phyloP scores from a whole-genome alignment of 1,140 invertebrate genomes.

The Myzus persicae region DNA sequence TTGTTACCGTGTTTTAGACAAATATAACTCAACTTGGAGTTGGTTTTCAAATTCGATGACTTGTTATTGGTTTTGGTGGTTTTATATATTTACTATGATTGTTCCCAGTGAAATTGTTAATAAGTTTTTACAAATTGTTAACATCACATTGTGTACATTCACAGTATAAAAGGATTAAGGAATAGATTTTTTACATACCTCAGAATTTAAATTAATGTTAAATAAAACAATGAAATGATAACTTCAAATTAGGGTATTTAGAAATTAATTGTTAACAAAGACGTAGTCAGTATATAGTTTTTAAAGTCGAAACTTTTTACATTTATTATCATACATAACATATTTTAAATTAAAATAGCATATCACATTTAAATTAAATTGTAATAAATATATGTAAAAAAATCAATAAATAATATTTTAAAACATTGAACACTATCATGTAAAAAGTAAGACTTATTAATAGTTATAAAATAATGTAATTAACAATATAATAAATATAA shows the following conservation, averaged over 20 bases:
- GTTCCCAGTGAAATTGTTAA: background rate
- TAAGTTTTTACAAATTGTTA: background rate
- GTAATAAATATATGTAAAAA: background rate
- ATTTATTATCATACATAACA: slow-evolving; percentile 15
- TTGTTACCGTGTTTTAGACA: too few relatives aligned
- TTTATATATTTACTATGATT: background rate
- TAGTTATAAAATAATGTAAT: slow-evolving; percentile 19
- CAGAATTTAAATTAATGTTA: background rate
- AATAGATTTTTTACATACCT: background rate
- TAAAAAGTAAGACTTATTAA: background rate
- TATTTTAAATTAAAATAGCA: background rate
- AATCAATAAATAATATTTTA: slow-evolving; percentile 5
- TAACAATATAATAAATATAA: slow-evolving; percentile 34
- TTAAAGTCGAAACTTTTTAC: background rate
- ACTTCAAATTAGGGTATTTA: background rate
- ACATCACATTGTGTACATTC: too few relatives aligned
- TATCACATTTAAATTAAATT: background rate
- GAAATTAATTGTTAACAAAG: background rate
- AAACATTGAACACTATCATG: slow-evolving; percentile 5
- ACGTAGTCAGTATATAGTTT: background rate
- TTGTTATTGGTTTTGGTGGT: too few relatives aligned
- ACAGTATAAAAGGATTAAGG: background rate
- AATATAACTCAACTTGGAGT: too few relatives aligned
- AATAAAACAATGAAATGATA: background rate
- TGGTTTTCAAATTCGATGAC: too few relatives aligned